phyloP scores from a whole-genome alignment of 2,797 vertebrate genomes.

The Urophycis tenuis region DNA sequence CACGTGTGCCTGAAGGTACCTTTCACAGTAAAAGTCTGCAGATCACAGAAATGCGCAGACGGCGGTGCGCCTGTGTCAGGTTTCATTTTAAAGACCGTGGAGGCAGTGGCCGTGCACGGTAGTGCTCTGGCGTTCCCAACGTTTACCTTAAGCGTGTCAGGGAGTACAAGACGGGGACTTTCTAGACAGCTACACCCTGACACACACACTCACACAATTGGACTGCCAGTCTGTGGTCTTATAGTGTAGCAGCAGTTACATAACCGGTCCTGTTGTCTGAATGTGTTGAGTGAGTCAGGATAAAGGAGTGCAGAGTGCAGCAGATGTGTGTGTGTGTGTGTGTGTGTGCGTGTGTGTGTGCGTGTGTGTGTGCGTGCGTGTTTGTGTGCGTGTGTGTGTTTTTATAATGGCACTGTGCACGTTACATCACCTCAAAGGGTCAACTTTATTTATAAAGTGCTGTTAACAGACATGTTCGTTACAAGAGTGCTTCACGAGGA shows the following conservation, averaged over 20 bases:
- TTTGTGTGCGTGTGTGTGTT: slow-evolving; percentile 14
- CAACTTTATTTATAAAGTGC: not conserved
- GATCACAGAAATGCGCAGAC: not conserved
- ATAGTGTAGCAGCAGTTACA: slow-evolving; percentile 34
- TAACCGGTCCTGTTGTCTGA: slow-evolving; percentile 53
- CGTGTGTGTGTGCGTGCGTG: slow-evolving; percentile 4
- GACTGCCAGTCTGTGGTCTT: too few species aligned
- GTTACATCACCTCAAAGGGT: not conserved
- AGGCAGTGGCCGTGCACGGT: not conserved
- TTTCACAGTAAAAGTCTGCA: not conserved
- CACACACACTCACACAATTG: not conserved
- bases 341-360: slow-evolving; percentile 11
- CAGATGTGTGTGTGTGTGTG: slow-evolving; percentile 3
- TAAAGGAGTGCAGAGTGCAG: not conserved
- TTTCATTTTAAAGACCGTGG: not conserved
- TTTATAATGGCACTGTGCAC: not conserved
- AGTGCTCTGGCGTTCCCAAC: not conserved
- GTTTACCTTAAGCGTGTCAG: not conserved
- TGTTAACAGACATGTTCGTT: not conserved
- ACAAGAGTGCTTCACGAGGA: not conserved
- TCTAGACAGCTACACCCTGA: too few species aligned
- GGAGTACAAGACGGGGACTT: not conserved
- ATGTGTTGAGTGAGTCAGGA: slow-evolving; percentile 51
- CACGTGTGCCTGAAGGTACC: not conserved
- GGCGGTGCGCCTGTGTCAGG: too few species aligned